Percentiles rank a stretch among this genome's conserved stretches.
phyloP scores from a whole-genome alignment of 2,113 vertebrate species.

The Macrotus californicus region DNA sequence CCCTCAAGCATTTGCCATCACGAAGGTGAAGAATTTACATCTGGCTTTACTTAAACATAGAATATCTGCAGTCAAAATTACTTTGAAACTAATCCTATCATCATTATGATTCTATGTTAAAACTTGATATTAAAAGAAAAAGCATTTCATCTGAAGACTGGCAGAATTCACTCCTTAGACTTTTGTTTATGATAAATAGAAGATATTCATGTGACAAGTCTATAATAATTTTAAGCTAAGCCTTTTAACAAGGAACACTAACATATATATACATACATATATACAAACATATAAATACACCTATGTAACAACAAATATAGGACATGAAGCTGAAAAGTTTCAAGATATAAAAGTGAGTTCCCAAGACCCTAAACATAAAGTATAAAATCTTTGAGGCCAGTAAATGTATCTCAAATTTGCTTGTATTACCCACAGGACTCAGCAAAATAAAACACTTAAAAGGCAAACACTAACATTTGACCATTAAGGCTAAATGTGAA shows the following conservation, averaged over 20 bases:
- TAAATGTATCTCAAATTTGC: neutral
- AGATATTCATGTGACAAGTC: neutral
- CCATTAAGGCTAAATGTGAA: neutral
- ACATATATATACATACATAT: neutral
- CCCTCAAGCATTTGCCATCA: conserved; percentile 43
- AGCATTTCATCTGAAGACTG: neutral
- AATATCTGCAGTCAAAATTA: conserved; percentile 28
- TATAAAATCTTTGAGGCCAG: neutral
- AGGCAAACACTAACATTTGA: neutral
- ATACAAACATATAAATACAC: neutral
- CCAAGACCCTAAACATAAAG: neutral
- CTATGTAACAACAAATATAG: neutral
- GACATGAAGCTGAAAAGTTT: neutral
- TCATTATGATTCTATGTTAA: conserved; percentile 3
- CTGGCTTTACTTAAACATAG: conserved; percentile 33
- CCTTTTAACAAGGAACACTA: neutral
- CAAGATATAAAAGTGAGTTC: neutral
- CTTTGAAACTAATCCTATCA: conserved; percentile 2
- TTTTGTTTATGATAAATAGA: neutral
- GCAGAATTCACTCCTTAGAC: neutral
- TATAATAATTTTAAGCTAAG: conserved; percentile 2
- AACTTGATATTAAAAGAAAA: conserved; percentile 33
- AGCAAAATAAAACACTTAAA: conserved; percentile 35
- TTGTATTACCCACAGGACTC: neutral
- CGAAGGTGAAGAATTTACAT: neutral